phyloP scores from a whole-genome alignment of 2,113 vertebrate genomes.

The Choloepus hoffmanni region DNA sequence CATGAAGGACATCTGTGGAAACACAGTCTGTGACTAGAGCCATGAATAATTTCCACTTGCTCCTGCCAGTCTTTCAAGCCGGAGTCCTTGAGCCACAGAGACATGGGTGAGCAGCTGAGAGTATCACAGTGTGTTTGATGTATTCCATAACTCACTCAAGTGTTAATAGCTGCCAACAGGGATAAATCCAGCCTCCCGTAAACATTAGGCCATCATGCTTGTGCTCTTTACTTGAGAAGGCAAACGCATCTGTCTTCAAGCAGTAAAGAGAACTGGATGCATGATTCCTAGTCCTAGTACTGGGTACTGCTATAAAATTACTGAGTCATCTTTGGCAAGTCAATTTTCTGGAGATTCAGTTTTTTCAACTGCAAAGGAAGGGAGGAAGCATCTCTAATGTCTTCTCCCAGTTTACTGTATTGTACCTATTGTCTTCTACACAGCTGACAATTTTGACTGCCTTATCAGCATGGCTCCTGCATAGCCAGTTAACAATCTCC shows the following conservation, averaged over 20 bases:
- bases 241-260: background rate
- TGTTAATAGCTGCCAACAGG: background rate
- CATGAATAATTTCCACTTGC: conserved; percentile 70
- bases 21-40: conserved; percentile 36
- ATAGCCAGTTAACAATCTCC: background rate
- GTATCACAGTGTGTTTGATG: background rate
- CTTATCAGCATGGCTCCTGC: background rate
- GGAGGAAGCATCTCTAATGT: background rate
- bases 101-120: conserved; percentile 45
- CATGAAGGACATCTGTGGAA: conserved; percentile 66
- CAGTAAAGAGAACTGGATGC: background rate
- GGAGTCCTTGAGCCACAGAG: background rate
- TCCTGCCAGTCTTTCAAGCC: conserved; percentile 60
- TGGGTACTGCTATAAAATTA: background rate
- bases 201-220: background rate
- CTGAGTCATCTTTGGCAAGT: background rate
- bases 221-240: background rate
- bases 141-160: background rate
- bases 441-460: background rate
- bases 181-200: background rate
- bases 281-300: background rate
- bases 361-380: conserved; percentile 9
- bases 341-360: background rate
- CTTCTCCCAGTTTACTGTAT: background rate
- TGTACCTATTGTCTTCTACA: background rate